phyloP scores from a whole-genome alignment of 2,113 vertebrate genomes.

The Corythaeola cristata region DNA sequence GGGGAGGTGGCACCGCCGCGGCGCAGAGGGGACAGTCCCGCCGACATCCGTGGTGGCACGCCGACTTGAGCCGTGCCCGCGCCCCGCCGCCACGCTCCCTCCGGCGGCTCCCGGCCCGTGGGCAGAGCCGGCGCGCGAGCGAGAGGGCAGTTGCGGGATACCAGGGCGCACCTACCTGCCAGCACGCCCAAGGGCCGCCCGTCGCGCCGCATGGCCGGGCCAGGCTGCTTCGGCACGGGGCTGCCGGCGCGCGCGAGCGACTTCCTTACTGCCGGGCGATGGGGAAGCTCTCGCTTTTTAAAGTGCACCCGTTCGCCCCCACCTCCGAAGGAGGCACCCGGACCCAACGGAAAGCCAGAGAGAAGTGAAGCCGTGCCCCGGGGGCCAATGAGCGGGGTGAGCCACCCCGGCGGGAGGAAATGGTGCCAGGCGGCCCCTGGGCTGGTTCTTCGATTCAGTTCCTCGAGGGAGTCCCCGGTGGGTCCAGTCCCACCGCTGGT shows the following conservation, averaged over 20 bases:
- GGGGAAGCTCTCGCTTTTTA: constrained; percentile 56
- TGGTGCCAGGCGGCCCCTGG: background rate
- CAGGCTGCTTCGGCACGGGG: background rate
- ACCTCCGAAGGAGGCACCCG: background rate
- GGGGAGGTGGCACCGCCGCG: background rate
- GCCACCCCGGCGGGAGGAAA: background rate
- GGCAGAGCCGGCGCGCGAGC: background rate
- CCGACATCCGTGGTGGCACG: background rate
- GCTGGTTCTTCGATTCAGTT: constrained; percentile 51
- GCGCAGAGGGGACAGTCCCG: background rate
- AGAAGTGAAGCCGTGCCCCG: background rate
- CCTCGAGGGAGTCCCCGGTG: constrained; percentile 32
- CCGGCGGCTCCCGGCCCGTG: rapidly evolving
- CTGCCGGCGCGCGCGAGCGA: background rate
- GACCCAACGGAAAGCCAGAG: background rate
- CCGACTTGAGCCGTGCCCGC: rapidly evolving
- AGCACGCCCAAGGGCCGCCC: background rate
- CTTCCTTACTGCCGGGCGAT: constrained; percentile 40
- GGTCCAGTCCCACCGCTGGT: background rate
- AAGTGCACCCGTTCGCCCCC: background rate
- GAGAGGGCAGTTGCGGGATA: background rate
- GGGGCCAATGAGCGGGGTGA: constrained; percentile 3
- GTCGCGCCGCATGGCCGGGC: constrained; percentile 58
- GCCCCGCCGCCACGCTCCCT: background rate
- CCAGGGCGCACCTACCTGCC: constrained; percentile 52